These are phyloP conservation scores for Machimus rusticus DNA, from an alignment of 2,888 invertebrate species.

Conservation along the genomic window DNA sequence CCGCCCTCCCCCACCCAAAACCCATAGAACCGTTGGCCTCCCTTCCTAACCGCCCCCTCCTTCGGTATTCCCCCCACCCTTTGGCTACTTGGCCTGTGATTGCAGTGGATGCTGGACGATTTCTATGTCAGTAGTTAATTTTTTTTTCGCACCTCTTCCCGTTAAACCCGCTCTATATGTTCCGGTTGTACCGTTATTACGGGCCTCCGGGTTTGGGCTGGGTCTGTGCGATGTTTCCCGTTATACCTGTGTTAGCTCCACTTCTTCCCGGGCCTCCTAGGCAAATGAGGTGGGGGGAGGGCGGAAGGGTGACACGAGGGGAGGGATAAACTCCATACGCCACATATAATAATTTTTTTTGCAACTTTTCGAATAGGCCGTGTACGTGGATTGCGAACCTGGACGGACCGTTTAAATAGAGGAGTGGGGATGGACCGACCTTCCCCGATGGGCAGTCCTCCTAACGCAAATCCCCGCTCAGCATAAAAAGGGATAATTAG, in stretches of 20 bases:
- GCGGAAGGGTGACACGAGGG: neutral
- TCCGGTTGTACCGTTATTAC: constrained; percentile 5
- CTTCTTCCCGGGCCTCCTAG: neutral
- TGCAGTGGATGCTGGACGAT: constrained; percentile 9
- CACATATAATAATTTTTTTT: constrained; percentile 8
- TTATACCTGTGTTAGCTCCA: neutral
- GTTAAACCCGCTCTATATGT: neutral
- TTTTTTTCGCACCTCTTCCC: neutral
- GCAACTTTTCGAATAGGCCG: neutral
- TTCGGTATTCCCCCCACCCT: neutral
- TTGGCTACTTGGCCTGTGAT: neutral
- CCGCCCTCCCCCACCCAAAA: neutral
- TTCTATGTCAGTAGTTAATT: constrained; percentile 24
- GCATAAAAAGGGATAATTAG: constrained; percentile 18
- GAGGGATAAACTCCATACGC: neutral
- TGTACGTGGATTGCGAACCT: neutral
- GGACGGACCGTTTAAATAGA: neutral
- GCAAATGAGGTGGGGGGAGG: neutral
- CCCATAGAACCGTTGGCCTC: neutral
- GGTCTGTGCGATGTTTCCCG: neutral
- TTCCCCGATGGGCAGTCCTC: neutral
- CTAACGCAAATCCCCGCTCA: constrained; percentile 18
- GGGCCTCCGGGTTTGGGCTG: neutral
- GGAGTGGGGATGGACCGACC: neutral
- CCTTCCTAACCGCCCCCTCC: neutral